phyloP scores from a whole-genome alignment of 2,888 invertebrate species.

The Melikaiella ostensackeni region DNA sequence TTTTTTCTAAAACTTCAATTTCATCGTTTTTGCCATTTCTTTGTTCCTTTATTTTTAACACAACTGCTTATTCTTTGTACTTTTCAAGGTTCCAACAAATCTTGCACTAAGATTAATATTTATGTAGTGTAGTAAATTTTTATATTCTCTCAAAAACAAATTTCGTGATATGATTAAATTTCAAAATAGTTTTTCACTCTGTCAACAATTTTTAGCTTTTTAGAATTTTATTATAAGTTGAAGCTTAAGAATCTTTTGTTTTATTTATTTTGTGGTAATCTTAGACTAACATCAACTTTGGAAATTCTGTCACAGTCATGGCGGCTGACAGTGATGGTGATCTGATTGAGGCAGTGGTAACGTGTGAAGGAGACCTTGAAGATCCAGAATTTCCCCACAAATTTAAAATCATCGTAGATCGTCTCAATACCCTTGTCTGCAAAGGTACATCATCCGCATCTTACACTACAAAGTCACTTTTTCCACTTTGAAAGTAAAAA shows the following conservation, averaged over 20 bases:
- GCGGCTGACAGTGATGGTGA: conserved; percentile 91
- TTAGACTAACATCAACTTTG: conserved; percentile 44
- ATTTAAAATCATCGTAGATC: conserved; percentile 87
- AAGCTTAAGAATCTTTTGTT: conserved; percentile 45
- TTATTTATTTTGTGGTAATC: conserved; percentile 24
- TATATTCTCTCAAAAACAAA: not conserved
- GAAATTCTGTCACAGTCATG: conserved; percentile 79
- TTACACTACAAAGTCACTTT: not conserved
- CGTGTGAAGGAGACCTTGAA: conserved; percentile 93
- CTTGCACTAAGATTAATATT: not conserved
- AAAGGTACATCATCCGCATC: conserved; percentile 79
- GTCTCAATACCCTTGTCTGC: conserved; percentile 87
- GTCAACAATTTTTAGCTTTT: not conserved
- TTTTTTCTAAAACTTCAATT: conserved; percentile 80
- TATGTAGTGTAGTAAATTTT: not conserved
- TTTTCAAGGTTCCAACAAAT: not conserved
- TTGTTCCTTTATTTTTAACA: conserved; percentile 30
- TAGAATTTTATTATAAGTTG: not conserved
- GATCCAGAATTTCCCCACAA: conserved; percentile 92
- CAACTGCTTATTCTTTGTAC: not conserved
- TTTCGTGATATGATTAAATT: not conserved
- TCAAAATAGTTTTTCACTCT: not conserved
- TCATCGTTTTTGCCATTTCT: conserved; percentile 72
- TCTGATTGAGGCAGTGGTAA: conserved; percentile 88
- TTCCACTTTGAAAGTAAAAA: no score